These are phyloP conservation scores for Eupeodes latifasciatus DNA, from an alignment of 2,888 invertebrate genomes.

Conservation along the genomic window DNA sequence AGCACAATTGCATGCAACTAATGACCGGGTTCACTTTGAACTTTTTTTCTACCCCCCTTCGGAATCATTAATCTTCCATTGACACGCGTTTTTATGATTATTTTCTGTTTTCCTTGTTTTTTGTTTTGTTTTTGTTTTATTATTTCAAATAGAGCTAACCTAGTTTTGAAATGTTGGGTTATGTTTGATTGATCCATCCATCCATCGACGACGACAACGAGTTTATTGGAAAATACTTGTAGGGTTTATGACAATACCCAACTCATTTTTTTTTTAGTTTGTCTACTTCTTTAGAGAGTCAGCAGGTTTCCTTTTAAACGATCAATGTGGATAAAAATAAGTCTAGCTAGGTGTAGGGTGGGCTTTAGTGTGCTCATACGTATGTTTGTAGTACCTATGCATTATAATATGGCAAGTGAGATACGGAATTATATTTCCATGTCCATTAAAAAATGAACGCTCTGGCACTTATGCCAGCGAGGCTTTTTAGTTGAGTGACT, in stretches of 20 bases:
- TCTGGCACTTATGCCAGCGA: slow-evolving; percentile 44
- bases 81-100: slow-evolving; percentile 57
- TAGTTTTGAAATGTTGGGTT: slow-evolving; percentile 55
- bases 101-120: slow-evolving; percentile 11
- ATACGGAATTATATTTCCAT: slow-evolving; percentile 21
- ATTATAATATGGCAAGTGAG: not conserved
- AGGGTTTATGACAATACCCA: slow-evolving; percentile 40
- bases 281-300: slow-evolving; percentile 26
- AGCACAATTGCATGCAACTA: slow-evolving; percentile 56
- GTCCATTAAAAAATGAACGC: slow-evolving; percentile 30
- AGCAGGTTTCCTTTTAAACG: slow-evolving; percentile 51
- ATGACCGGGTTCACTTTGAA: slow-evolving; percentile 61
- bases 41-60: slow-evolving; percentile 27
- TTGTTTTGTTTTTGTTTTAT: not conserved
- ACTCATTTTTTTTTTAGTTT: slow-evolving; percentile 41
- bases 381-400: not conserved
- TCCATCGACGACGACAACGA: not conserved
- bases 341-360: not conserved
- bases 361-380: not conserved
- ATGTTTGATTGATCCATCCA: slow-evolving; percentile 56
- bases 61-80: slow-evolving; percentile 44
- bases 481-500: slow-evolving; percentile 58
- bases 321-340: slow-evolving; percentile 46
- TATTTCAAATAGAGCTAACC: slow-evolving; percentile 56
- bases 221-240: slow-evolving; percentile 41